Conservation (phyloP, 2,113 vertebrate genomes). For the Oryzias melastigma region DNA sequence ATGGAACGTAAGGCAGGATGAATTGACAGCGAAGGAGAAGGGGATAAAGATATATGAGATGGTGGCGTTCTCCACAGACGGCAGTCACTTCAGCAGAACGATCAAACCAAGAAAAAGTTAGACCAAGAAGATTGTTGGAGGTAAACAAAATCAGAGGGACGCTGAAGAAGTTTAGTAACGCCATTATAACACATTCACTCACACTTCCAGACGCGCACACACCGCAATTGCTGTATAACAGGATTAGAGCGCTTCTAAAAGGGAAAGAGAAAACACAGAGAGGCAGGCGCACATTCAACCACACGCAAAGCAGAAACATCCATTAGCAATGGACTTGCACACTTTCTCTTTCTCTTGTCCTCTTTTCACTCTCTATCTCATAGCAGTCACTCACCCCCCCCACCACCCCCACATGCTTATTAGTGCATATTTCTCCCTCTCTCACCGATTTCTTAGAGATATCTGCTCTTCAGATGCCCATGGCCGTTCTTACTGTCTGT, state of each 20-base stretch:
- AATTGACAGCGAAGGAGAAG: not conserved
- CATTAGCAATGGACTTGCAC: constrained; percentile 53
- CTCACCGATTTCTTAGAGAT: constrained; percentile 1
- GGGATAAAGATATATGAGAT: not conserved
- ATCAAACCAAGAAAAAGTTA: not conserved
- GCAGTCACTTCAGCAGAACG: not conserved
- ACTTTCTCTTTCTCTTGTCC: constrained; percentile 11
- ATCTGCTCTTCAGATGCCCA: constrained; percentile 1
- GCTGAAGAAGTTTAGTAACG: constrained; percentile 8
- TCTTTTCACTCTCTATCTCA: constrained; percentile 15
- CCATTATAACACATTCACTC: constrained; percentile 7
- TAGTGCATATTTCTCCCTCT: constrained; percentile 17
- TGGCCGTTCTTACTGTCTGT: not conserved
- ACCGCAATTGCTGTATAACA: constrained; percentile 33
- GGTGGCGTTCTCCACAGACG: not conserved
- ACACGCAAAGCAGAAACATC: constrained; percentile 58
- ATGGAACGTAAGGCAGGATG: not conserved
- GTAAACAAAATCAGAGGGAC: not conserved
- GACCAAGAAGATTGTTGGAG: not conserved
- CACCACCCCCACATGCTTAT: constrained; percentile 24
- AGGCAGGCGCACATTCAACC: constrained; percentile 52
- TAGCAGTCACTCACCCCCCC: constrained; percentile 6
- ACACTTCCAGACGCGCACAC: constrained; percentile 18
- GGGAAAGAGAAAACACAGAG: constrained; percentile 25
- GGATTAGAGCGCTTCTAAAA: constrained; percentile 50